Base-by-base conservation (phyloP, 2,888 invertebrate genomes). In the Orthosia cruda region DNA sequence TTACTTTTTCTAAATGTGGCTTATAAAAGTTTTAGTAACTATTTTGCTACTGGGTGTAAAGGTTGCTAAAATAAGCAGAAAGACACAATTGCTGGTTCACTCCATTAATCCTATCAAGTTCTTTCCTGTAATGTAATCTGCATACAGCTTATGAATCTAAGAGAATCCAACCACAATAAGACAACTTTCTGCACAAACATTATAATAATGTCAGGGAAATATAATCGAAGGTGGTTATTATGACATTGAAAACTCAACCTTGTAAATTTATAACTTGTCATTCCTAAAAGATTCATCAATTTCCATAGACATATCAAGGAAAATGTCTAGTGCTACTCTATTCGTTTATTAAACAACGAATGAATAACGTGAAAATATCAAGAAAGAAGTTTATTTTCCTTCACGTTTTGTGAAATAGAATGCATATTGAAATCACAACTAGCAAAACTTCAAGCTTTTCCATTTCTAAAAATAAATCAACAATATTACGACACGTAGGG, bases 401-500 rank as follows among this genome's bases (percentile, higher is more conserved):
- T 32, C 5, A 12, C 18, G 20, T 20, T 52, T 50, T 49, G 5
- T 16, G 23, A 47, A 63, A 62, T 49, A 18, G 13, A 26, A 64
- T 15, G 1, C 12, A 77, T 45, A 32, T 50, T n/a, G 18, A 12
- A 57, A 26, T 16, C 11, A 69, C 4, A n/a, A 7, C 15, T n/a
- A 18, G 40, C 5, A 18, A 4, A 15, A 20, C 4, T 23, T 47
- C 7, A 26, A 3, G 20, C 18, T 16, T 16, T 15, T 59, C 9
- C 15, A 55, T 73, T 45, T 26, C 3, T 12, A 23, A 32, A 32
- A 40, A 58, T 82, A 76, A 78, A 58, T 52, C 52, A 57, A 26
- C 13, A 54, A 49, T 26, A 83, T 83, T 49, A 58, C 83, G 45
- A 13, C 75, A 81, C 59, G 75, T 74, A 40, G 23, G 16, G 15